A percentile compares a stretch with the other conserved stretches of the same genome.
phyloP scores from a whole-genome alignment of 1,140 invertebrate genomes.

The Trichonephila inaurata region DNA sequence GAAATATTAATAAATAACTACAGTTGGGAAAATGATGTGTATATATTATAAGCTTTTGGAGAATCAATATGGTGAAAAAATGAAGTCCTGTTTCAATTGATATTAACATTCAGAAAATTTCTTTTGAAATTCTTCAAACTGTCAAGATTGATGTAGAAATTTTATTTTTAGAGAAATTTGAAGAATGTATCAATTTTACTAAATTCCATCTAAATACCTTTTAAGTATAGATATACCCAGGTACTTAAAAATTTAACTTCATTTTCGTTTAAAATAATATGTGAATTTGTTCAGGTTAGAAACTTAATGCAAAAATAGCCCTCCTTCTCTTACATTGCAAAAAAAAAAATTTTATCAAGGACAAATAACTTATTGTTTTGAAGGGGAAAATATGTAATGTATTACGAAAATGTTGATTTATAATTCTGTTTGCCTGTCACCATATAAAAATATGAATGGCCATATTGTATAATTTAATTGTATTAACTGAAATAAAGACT shows the following conservation, averaged over 20 bases:
- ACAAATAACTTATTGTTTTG: not conserved
- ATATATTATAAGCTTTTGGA: not conserved
- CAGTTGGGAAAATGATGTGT: not conserved
- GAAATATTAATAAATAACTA: not conserved
- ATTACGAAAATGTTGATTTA: not conserved
- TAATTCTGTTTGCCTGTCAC: slow-evolving; percentile 17
- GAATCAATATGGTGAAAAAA: not conserved
- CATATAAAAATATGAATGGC: slow-evolving; percentile 59
- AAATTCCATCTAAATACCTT: too few species aligned
- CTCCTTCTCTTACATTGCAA: not conserved
- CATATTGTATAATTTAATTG: slow-evolving; percentile 73
- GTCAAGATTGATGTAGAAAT: not conserved
- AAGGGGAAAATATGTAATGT: not conserved
- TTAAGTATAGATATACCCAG: too few species aligned
- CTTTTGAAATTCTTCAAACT: not conserved
- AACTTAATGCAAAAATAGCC: not conserved
- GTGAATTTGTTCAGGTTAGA: not conserved
- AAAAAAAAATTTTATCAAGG: not conserved
- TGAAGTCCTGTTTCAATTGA: too few species aligned
- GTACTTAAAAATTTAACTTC: too few species aligned
- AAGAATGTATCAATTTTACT: not conserved
- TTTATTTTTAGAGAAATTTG: not conserved
- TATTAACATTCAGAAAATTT: too few species aligned
- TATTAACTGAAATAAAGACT: slow-evolving; percentile 74
- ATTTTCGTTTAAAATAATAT: not conserved